Base-by-base conservation (phyloP, 2,797 vertebrate genomes). In the Melanotaenia nigrans region DNA sequence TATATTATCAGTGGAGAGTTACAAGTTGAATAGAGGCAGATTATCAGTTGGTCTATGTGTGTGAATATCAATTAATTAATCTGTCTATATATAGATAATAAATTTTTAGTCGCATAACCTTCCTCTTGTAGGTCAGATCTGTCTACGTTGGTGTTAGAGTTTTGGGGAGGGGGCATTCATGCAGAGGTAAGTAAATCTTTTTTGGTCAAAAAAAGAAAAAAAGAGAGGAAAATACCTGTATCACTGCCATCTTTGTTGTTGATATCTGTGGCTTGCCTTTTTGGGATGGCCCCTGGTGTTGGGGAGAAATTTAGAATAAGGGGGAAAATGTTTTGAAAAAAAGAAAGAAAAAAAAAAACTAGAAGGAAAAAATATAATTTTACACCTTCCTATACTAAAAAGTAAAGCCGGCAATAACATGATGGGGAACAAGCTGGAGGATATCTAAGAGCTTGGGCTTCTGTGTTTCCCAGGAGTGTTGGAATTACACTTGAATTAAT, bases 171-270 rank as follows among this genome's bases (percentile, higher is more conserved):
- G 84, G 78, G 49, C 22, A 18, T 4, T 94, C 96, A 97, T 97
- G 96, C 96, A 96, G 87, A 24, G 22, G 22, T 53, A 53, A 4
- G 22, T 24, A 53, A 24, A n/a, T 53, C 22, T 53, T 24, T 8
- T 53, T 32, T 40, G 74, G 71, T 65, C 55, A 64, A 85, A 81
- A 81, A 78, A 35, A 71, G 38, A 1, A 54, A 4, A 84, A 92
- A 93, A 88, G 62, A 93, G 88, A 92, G 89, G 94, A 95, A 96
- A 95, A 96, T 97, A 97, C 96, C 95, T 97, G 96, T 92, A 81
- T 96, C 94, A 92, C 92, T 92, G 92, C 90, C 95, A 94, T 92
- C 95, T 88, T 96, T 96, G 96, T 88, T 96, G 94, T 91, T 92
- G 94, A 96, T 95, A 95, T 94, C 96, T 95, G 95, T 94, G 87